Base-by-base conservation (phyloP, 1,140 invertebrate genomes). In the Drosophila arawakana region DNA sequence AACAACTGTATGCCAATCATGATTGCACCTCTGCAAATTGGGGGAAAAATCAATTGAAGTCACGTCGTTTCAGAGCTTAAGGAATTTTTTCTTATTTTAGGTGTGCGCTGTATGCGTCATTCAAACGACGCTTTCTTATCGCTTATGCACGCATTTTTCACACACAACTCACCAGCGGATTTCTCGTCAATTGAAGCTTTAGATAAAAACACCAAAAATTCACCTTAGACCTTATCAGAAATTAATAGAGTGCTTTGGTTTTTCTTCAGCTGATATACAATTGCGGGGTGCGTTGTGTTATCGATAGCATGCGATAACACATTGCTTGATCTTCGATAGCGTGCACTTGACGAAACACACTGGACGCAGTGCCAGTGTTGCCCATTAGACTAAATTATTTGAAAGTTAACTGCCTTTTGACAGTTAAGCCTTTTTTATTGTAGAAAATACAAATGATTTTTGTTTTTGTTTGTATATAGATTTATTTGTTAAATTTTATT, bases 1-100 rank as follows among this genome's bases (percentile, higher is more conserved):
- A 92, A 91, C 35, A 92, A 59, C 21, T 91, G 91, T 50, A 90
- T 90, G 30, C 77, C 82, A 41, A 91, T 77, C 91, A 92, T 92
- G 57, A 72, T 83, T 65, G 43, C 1, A 1, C 18, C 18, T 55
- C 69, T 78, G 58, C 66, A 41, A 76, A 7, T 70, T 54, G 50
- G 78, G 61, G 54, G 78, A 62, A 89, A 89, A 89, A 89, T 89
- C 84, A 90, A 89, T 89, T 70, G 49, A 74, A 68, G 71, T 77
- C 49, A 68, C 50, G 35, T 46, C 60, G 69, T 52, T 50, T 13
- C n/a, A 41, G 39, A 41, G 2, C 13, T 41, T 11, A 15, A 35
- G n/a, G 7, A 44, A 3, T 41, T 46, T 46, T 44, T 46, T 46
- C 18, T 21, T 0, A 21, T 21, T 46, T n/a, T 2, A 30, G 25